These are phyloP conservation scores for Acropternis orthonyx DNA, from an alignment of 2,797 vertebrate species.

Conservation along the genomic window DNA sequence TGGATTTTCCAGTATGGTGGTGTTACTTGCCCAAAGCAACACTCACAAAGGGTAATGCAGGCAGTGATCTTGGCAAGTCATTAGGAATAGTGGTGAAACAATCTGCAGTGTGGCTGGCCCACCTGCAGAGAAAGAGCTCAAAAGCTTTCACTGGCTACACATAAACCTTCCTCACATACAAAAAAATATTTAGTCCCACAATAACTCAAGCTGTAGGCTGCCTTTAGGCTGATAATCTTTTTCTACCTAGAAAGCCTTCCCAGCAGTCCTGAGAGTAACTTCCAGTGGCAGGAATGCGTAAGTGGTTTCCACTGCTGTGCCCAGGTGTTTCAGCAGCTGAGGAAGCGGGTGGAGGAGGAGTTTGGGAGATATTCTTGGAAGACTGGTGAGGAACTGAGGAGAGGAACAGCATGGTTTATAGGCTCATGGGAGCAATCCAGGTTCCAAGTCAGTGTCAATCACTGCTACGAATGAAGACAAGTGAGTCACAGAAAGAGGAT, in stretches of 20 bases:
- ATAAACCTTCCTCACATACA: neutral
- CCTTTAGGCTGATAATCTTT: neutral
- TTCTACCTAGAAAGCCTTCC: neutral
- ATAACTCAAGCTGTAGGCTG: neutral
- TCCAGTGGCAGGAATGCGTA: neutral
- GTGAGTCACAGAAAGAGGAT: neutral
- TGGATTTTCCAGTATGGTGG: neutral
- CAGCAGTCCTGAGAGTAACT: neutral
- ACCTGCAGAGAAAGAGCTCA: neutral
- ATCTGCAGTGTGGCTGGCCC: neutral
- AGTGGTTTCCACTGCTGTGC: neutral
- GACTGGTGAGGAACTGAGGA: neutral
- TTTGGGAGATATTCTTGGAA: neutral
- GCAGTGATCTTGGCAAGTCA: neutral
- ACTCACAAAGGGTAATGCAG: neutral
- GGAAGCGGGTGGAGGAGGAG: neutral
- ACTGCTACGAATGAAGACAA: neutral
- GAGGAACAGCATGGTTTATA: neutral
- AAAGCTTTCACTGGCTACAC: neutral
- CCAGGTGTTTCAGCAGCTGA: neutral
- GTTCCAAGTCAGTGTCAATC: neutral
- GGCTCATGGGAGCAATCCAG: neutral
- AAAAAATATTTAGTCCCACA: neutral
- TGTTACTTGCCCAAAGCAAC: slow-evolving; percentile 11
- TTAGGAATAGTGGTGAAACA: neutral